phyloP scores from a whole-genome alignment of 2,113 vertebrate species.

The Scomber scombrus region DNA sequence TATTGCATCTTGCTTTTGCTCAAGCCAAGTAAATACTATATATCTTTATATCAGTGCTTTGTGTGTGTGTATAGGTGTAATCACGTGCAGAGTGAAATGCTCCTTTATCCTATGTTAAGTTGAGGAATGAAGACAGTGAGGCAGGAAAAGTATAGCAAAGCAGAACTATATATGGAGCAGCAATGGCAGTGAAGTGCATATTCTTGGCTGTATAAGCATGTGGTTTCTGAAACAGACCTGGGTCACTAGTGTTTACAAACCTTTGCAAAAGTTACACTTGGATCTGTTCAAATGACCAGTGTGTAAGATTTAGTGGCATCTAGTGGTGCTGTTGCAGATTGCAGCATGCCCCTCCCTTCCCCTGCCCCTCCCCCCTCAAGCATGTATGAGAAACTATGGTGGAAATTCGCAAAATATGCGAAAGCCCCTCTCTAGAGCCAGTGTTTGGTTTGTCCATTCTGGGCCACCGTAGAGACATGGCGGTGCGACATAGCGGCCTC shows the following conservation, averaged over 20 bases:
- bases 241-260: constrained; percentile 36
- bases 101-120: constrained; percentile 1
- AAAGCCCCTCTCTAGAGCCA: too few species aligned
- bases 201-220: constrained; percentile 10
- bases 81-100: constrained; percentile 2
- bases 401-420: too few species aligned
- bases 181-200: constrained; percentile 25
- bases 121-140: constrained; percentile 27
- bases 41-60: not conserved
- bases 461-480: too few species aligned
- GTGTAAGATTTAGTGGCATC: too few species aligned
- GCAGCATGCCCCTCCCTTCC: too few species aligned
- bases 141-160: constrained; percentile 19
- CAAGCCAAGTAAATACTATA: not conserved
- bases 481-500: too few species aligned
- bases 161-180: constrained; percentile 26
- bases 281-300: not conserved
- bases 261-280: constrained; percentile 4
- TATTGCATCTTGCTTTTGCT: not conserved
- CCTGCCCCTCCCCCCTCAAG: too few species aligned
- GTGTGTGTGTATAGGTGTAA: constrained; percentile 23
- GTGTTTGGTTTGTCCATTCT: too few species aligned
- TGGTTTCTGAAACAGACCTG: constrained; percentile 42
- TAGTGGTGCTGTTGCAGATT: too few species aligned
- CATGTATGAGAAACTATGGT: too few species aligned